Evolutionary conservation across 2,888 invertebrate species (phyloP).

Genomic region (Tridacna crocea): DNA sequence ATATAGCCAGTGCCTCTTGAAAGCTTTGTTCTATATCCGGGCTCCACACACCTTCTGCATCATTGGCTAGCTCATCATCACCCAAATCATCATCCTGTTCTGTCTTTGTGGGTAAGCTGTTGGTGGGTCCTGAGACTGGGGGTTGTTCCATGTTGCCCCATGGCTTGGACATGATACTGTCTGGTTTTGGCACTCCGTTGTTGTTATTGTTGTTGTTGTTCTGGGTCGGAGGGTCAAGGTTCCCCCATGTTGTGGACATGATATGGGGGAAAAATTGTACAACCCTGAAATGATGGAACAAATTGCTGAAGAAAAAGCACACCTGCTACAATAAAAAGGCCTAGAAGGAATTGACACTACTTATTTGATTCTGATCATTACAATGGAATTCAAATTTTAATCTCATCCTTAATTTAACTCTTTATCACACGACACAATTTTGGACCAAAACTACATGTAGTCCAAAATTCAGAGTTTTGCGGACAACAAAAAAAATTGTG

Average conservation of each 20-base stretch:
- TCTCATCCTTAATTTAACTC: no score
- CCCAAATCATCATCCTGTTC: constrained; percentile 55
- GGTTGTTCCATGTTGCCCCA: constrained; percentile 75
- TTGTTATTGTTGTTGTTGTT: constrained; percentile 47
- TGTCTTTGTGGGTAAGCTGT: constrained; percentile 46
- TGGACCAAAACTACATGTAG: no score
- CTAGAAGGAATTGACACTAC: no score
- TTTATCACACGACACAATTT: no score
- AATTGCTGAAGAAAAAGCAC: no score
- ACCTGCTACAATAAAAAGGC: no score
- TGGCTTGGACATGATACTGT: constrained; percentile 68
- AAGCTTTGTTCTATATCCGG: constrained; percentile 99
- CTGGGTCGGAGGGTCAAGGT: constrained; percentile 49
- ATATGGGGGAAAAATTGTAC: constrained; percentile 59
- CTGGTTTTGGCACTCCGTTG: constrained; percentile 48
- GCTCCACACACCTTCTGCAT: constrained; percentile 99
- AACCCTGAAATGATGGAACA: constrained; percentile 42
- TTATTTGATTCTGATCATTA: no score
- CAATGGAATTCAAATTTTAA: no score
- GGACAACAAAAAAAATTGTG: no score
- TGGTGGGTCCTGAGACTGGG: constrained; percentile 31
- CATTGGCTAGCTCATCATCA: constrained; percentile 90
- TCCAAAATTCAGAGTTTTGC: no score
- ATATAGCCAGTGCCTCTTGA: constrained; percentile 99
- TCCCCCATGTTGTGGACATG: constrained; percentile 63